Evolutionary conservation across 1,140 invertebrate species (phyloP), one percentile per base, ranked within the genome.

Genomic region (Frieseomelitta varia): DNA sequence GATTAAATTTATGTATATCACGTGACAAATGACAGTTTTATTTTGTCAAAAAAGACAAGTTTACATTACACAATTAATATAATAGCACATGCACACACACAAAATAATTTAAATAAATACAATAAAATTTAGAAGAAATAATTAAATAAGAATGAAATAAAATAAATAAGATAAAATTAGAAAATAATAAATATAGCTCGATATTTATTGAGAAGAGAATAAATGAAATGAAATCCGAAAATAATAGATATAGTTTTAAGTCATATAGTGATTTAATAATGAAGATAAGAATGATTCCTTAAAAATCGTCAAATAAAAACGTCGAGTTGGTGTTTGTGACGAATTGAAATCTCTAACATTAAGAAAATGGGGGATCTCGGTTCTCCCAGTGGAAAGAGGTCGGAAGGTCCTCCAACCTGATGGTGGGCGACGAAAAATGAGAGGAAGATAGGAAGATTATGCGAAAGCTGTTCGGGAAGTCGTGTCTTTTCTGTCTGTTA

Each of bases 271-370:
- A 24, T 34, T 69, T 27, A 55, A 55, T 30, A 34, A 15, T 15
- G 12, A 3, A 27, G 17, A 10, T 47, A 27, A 21, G 27, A 17
- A 6, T 21, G 72, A n/a, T 47, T 19, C 27, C 3, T 74, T 19
- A 55, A 74, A 75, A 76, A 79, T 78, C 34, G 34, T 72, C 8
- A n/a, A 63, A 51, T 10, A 67, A 83, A 80, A 88, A 88, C 81
- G 75, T 71, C 24, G 65, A 65, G 88, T 63, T 65, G 80, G 72
- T 85, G n/a, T 65, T 82, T 51, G 83, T 82, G 87, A 88, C 83
- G 85, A 84, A 89, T 89, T 88, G 87, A 88, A 89, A 89, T 89
- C 87, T 87, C 85, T 89, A 88, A 80, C 88, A 90, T 89, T 90
- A 90, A 90, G 88, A 86, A 90, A 90, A 90, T 88, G 81, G 85